Evolutionary conservation across 2,888 invertebrate species (phyloP), one percentile per base, ranked within the genome.

Genomic region (Tiliacea citrago): DNA sequence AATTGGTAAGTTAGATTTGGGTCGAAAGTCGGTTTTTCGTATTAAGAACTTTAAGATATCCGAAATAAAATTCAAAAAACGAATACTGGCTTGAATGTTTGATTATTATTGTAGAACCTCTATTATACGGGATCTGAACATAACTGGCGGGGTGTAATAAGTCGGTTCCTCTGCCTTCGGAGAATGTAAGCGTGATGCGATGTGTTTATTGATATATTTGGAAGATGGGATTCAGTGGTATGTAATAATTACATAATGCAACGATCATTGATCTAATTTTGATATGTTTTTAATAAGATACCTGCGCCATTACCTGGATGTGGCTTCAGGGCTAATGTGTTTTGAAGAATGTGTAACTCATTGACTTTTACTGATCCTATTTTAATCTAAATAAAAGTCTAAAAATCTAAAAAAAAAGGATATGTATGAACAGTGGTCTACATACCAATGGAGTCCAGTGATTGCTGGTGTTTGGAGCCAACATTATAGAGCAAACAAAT

Each of bases 311-410:
- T 80, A 76, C 1, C 42, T 16, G 42, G 21, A 4, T 57, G 5
- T 0, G 16, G 81, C 81, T 55, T 13, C 47, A 62, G 62, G 81
- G 62, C 58, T 75, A 35, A 51, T 55, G n/a, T 49, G n/a, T 29
- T 80, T 47, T 49, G 0, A 80, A 42, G 75, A 76, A 76, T 80
- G 29, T 61, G 16, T 73, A 53, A 39, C 18, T 73, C 47, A 55
- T 35, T 55, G n/a, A 8, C 7, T 24, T 55, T 80, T 61, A 80
- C 13, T 42, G 73, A 61, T 55, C 39, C 49, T 29, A 70, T 75
- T 75, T 29, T 29, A 55, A 29, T 53, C 12, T 13, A 18, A 51
- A n/a, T n/a, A n/a, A n/a, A n/a, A n/a, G n/a, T n/a, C n/a, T n/a
- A n/a, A n/a, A n/a, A n/a, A n/a, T n/a, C n/a, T n/a, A n/a, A n/a